Conservation (phyloP, 2,797 vertebrate genomes). For the Lagodon rhomboides region DNA sequence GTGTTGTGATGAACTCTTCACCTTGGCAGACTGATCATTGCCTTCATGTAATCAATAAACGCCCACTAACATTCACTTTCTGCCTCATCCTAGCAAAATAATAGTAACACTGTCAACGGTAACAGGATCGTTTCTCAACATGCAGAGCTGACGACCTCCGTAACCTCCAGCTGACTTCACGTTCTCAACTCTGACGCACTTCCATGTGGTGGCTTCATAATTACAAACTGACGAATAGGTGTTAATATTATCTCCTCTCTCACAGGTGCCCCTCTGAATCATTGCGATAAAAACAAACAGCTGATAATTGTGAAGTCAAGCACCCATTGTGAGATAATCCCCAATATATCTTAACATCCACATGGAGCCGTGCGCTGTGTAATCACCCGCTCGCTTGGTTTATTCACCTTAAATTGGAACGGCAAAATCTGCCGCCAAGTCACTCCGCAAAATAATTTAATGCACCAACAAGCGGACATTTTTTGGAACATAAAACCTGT, state of each 20-base stretch:
- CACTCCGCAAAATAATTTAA: slow-evolving; percentile 53
- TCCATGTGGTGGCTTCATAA: slow-evolving; percentile 15
- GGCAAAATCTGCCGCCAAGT: slow-evolving; percentile 21
- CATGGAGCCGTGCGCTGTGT: not conserved
- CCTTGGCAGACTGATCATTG: not conserved
- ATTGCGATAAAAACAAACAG: slow-evolving; percentile 48
- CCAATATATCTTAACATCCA: slow-evolving; percentile 6
- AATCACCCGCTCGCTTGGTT: slow-evolving; percentile 35
- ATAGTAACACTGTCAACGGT: slow-evolving; percentile 9
- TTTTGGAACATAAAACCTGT: slow-evolving; percentile 65
- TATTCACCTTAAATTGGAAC: slow-evolving; percentile 38
- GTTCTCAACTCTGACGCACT: slow-evolving; percentile 24
- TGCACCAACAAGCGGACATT: slow-evolving; percentile 59
- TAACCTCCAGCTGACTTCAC: slow-evolving; percentile 28
- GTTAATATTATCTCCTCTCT: slow-evolving; percentile 20
- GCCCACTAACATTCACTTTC: not conserved
- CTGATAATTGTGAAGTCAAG: slow-evolving; percentile 54
- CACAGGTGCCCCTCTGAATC: slow-evolving; percentile 29
- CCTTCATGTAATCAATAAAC: not conserved
- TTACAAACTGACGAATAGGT: slow-evolving; percentile 26
- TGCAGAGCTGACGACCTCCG: not conserved
- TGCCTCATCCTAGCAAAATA: not conserved
- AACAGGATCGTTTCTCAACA: slow-evolving; percentile 9
- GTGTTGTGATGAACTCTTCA: not conserved
- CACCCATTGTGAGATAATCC: slow-evolving; percentile 27